A percentile compares a stretch with the other conserved stretches of the same genome.
Conservation (phyloP, 2,888 invertebrate species). For the Epistrophella euchroma region DNA sequence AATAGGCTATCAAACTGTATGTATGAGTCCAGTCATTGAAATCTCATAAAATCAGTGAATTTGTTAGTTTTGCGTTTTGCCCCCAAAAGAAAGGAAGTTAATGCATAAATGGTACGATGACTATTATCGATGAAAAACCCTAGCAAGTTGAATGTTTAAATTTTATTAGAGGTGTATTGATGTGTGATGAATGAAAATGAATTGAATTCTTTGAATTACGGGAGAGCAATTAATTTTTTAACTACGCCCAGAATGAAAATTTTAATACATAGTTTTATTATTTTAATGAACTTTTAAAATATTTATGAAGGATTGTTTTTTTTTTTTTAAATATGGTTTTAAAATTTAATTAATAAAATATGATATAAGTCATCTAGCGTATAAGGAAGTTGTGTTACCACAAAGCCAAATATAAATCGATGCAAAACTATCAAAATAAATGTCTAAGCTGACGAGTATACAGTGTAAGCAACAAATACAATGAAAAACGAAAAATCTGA, state of each 20-base stretch:
- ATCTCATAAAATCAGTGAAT: slow-evolving; percentile 23
- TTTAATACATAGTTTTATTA: too few relatives aligned
- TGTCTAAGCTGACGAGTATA: too few relatives aligned
- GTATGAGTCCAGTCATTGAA: slow-evolving; percentile 18
- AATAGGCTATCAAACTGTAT: slow-evolving; percentile 14
- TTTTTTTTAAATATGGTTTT: too few relatives aligned
- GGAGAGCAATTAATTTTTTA: not conserved
- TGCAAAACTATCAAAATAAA: too few relatives aligned
- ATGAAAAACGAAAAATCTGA: too few relatives aligned
- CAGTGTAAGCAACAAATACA: too few relatives aligned
- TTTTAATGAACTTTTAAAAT: too few relatives aligned
- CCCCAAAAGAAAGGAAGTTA: slow-evolving; percentile 3
- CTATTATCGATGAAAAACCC: not conserved
- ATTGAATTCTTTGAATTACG: not conserved
- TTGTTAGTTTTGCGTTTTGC: slow-evolving; percentile 1
- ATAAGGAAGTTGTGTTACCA: too few relatives aligned
- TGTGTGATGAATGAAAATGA: not conserved
- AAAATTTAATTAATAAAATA: too few relatives aligned
- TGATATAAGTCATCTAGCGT: too few relatives aligned
- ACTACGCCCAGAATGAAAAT: not conserved
- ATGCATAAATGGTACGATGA: not conserved
- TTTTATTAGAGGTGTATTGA: not conserved
- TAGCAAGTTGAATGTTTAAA: not conserved
- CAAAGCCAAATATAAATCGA: too few relatives aligned
- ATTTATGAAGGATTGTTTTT: too few relatives aligned